Evolutionary conservation across 2,113 vertebrate genomes (phyloP).

Genomic region (Alaudala cheleensis): DNA sequence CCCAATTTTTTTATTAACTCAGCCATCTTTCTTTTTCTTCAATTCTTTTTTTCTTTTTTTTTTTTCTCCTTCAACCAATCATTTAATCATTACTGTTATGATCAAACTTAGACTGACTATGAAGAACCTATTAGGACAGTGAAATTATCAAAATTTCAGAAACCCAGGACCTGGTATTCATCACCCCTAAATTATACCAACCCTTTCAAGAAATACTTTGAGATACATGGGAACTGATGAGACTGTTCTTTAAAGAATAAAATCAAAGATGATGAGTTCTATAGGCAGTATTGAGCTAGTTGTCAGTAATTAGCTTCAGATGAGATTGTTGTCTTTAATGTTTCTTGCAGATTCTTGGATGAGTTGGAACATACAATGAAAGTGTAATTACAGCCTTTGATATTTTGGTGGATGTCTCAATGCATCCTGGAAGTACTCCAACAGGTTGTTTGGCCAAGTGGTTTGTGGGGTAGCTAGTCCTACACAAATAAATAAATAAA

Average conservation of each 20-base stretch:
- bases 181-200: not conserved
- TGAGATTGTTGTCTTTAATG: slow-evolving; percentile 53
- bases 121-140: not conserved
- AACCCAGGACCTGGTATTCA: slow-evolving; percentile 25
- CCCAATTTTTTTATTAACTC: not conserved
- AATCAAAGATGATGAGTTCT: slow-evolving; percentile 58
- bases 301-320: slow-evolving; percentile 61
- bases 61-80: not conserved
- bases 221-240: slow-evolving; percentile 52
- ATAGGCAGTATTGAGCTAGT: slow-evolving; percentile 37
- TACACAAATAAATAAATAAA: slow-evolving; percentile 22
- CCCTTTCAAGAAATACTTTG: slow-evolving; percentile 33
- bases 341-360: slow-evolving; percentile 31
- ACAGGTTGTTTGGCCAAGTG: slow-evolving; percentile 48
- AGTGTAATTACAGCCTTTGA: slow-evolving; percentile 52
- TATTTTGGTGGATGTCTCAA: slow-evolving; percentile 14
- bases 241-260: slow-evolving; percentile 22
- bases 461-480: slow-evolving; percentile 18
- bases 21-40: not conserved
- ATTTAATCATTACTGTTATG: not conserved
- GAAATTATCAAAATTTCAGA: not conserved
- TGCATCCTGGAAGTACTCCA: slow-evolving; percentile 33
- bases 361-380: slow-evolving; percentile 32
- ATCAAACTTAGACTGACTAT: not conserved
- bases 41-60: not conserved